These are phyloP conservation scores for Pangasianodon gigas DNA, from an alignment of 2,113 vertebrate genomes.

Conservation along the genomic window DNA sequence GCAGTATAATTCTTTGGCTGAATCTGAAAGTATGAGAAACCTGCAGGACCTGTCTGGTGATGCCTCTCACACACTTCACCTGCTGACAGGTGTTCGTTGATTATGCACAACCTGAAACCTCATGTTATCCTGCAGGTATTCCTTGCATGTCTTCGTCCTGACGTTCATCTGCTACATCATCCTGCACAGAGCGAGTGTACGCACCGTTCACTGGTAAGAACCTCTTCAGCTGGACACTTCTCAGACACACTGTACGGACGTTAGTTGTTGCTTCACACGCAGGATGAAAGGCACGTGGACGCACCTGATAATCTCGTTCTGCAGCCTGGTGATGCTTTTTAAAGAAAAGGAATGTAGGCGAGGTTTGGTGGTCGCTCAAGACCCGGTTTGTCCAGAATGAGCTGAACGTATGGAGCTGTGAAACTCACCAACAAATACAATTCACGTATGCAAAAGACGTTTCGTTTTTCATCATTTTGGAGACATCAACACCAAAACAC, in stretches of 20 bases:
- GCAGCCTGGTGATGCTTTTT: not conserved
- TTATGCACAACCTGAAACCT: not conserved
- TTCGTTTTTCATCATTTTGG: not conserved
- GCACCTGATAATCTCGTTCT: conserved; percentile 7
- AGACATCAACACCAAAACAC: not conserved
- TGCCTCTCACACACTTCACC: not conserved
- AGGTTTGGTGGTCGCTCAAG: not conserved
- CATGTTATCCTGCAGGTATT: conserved; percentile 65
- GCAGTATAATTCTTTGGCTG: not conserved
- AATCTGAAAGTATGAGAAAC: not conserved
- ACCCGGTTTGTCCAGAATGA: not conserved
- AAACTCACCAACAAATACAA: not conserved
- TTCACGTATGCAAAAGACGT: not conserved
- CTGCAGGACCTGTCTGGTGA: conserved; percentile 20
- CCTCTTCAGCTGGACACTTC: not conserved
- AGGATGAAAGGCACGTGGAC: not conserved
- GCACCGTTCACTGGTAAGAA: conserved; percentile 72
- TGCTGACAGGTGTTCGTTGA: not conserved
- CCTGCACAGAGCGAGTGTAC: conserved; percentile 63
- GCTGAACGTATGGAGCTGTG: not conserved
- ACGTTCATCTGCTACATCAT: conserved; percentile 69
- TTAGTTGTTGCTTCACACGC: not conserved
- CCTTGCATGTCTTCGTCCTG: conserved; percentile 68
- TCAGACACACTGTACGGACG: not conserved
- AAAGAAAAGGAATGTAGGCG: not conserved